These are phyloP conservation scores for Dipodomys merriami DNA, from an alignment of 2,113 vertebrate species.

Conservation along the genomic window DNA sequence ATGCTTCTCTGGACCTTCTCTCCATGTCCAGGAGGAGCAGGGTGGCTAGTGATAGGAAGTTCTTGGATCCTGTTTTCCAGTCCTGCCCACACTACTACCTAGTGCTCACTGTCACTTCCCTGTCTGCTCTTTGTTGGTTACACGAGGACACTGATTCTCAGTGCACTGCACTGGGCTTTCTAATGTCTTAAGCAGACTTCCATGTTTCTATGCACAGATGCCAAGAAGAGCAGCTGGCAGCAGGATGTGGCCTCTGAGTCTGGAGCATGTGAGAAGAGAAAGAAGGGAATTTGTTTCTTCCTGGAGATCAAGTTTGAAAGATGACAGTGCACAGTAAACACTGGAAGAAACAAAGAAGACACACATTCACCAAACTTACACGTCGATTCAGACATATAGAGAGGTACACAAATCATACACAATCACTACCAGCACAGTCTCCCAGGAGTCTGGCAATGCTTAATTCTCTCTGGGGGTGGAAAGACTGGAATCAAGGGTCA, in stretches of 20 bases:
- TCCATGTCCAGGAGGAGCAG: not conserved
- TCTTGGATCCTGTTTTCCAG: not conserved
- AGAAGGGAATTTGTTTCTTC: not conserved
- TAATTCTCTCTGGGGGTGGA: not conserved
- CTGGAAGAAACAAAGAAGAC: not conserved
- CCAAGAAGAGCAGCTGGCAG: not conserved
- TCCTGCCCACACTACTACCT: not conserved
- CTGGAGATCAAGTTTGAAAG: conserved; percentile 39
- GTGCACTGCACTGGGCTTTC: not conserved
- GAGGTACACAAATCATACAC: not conserved
- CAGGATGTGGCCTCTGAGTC: not conserved
- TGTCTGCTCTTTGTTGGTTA: not conserved
- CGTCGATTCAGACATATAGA: not conserved
- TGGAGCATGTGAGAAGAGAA: not conserved
- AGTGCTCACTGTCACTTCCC: not conserved
- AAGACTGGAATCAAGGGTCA: not conserved
- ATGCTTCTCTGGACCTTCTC: not conserved
- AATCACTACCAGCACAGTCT: not conserved
- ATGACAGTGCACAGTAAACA: not conserved
- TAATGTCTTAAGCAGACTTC: not conserved
- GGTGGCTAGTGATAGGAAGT: accelerated
- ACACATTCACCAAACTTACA: not conserved
- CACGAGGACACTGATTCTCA: not conserved
- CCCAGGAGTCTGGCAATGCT: not conserved
- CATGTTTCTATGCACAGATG: not conserved